Percentiles rank a stretch among this genome's conserved stretches.
phyloP scores from a whole-genome alignment of 2,113 vertebrate genomes.

The Anarrhichthys ocellatus region DNA sequence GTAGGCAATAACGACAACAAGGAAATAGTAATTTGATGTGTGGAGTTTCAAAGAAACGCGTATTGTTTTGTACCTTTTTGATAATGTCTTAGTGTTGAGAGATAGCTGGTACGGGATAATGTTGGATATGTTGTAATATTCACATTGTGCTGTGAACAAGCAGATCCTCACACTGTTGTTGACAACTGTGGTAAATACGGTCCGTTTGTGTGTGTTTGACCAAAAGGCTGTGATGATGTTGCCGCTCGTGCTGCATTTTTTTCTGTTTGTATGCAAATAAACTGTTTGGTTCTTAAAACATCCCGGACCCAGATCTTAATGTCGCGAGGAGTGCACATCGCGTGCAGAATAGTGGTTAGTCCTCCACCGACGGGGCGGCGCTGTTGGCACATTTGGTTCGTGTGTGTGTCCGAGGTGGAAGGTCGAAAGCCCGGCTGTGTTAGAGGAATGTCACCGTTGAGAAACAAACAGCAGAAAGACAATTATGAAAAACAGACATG shows the following conservation, averaged over 20 bases:
- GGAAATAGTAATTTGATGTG: neutral
- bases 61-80: slow-evolving; percentile 23
- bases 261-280: slow-evolving; percentile 25
- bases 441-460: neutral
- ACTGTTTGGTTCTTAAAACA: neutral
- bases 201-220: slow-evolving; percentile 16
- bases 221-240: slow-evolving; percentile 41
- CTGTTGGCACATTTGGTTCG: neutral
- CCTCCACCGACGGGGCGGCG: slow-evolving; percentile 66
- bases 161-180: neutral
- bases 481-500: neutral
- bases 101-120: slow-evolving; percentile 21
- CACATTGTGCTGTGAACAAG: neutral
- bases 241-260: neutral
- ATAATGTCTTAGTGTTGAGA: neutral
- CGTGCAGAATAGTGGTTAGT: neutral
- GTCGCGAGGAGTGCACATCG: neutral
- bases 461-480: neutral
- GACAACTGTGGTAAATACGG: neutral
- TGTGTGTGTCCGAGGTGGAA: slow-evolving; percentile 11
- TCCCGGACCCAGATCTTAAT: neutral
- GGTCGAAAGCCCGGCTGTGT: neutral
- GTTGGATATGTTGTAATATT: slow-evolving; percentile 84
- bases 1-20: slow-evolving; percentile 39
- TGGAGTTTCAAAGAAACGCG: neutral